Conservation (phyloP, 2,888 invertebrate species). For the Cryptocephalus primarius region DNA sequence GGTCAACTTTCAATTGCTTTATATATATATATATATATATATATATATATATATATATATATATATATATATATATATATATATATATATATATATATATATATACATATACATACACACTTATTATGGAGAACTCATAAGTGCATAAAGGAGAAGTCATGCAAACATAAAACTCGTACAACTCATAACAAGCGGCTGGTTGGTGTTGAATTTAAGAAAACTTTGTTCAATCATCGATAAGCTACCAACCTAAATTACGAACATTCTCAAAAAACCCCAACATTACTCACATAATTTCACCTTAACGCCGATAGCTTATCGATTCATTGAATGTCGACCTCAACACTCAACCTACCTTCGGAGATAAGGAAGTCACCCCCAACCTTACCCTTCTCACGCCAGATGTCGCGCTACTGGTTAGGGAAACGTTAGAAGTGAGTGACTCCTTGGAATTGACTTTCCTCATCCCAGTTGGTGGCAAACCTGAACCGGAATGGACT, state of each 20-base stretch:
- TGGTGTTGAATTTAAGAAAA: slow-evolving; percentile 5
- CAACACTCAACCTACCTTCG: slow-evolving; percentile 49
- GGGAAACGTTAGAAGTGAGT: slow-evolving; percentile 47
- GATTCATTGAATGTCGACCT: not conserved
- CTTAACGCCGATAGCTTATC: no score
- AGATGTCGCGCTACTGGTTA: slow-evolving; percentile 30
- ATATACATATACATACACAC: no score
- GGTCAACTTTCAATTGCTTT: not conserved
- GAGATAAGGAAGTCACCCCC: slow-evolving; percentile 55
- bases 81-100: no score
- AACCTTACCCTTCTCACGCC: slow-evolving; percentile 66
- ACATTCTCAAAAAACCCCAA: no score
- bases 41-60: not conserved
- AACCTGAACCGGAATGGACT: slow-evolving; percentile 40
- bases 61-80: no score
- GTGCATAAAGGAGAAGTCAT: not conserved
- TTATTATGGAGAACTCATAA: no score
- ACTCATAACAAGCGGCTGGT: slow-evolving; percentile 1
- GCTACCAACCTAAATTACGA: no score
- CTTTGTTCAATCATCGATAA: not conserved
- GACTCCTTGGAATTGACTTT: slow-evolving; percentile 78
- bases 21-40: not conserved
- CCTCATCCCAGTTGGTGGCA: slow-evolving; percentile 41
- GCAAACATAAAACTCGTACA: not conserved
- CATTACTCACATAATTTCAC: no score